phyloP scores from a whole-genome alignment of 1,140 invertebrate species.

The Trialeurodes vaporariorum region DNA sequence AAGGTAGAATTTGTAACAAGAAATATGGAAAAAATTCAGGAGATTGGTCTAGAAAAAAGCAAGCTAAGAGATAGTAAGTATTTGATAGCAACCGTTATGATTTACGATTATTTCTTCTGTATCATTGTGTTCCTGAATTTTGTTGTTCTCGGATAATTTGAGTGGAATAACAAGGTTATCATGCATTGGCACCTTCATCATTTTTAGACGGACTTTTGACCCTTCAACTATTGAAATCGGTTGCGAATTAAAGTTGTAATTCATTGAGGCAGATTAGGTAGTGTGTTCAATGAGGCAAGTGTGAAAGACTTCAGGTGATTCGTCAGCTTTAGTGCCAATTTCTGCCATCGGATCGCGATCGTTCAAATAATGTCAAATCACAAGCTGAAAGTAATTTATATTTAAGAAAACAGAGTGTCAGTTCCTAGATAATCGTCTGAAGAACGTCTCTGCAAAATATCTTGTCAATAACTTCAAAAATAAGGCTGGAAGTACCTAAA shows the following conservation, averaged over 20 bases:
- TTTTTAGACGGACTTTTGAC: background rate
- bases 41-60: slow-evolving; percentile 70
- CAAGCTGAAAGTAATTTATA: no score
- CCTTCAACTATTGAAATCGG: background rate
- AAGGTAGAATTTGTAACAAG: slow-evolving; percentile 82
- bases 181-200: background rate
- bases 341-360: no score
- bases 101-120: background rate
- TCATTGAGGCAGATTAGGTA: no score
- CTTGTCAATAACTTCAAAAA: no score
- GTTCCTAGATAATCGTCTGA: no score
- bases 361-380: no score
- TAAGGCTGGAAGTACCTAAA: no score
- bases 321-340: background rate
- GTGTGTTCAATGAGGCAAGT: no score
- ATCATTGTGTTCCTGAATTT: background rate
- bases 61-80: slow-evolving; percentile 65
- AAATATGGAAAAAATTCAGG: slow-evolving; percentile 88
- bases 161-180: background rate
- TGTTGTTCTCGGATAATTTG: background rate
- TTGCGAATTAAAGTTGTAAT: no score
- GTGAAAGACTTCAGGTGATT: background rate
- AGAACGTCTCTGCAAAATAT: no score
- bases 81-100: background rate
- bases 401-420: no score